These are phyloP conservation scores for Larimichthys polyactis DNA, from an alignment of 2,113 vertebrate species.

Conservation along the genomic window DNA sequence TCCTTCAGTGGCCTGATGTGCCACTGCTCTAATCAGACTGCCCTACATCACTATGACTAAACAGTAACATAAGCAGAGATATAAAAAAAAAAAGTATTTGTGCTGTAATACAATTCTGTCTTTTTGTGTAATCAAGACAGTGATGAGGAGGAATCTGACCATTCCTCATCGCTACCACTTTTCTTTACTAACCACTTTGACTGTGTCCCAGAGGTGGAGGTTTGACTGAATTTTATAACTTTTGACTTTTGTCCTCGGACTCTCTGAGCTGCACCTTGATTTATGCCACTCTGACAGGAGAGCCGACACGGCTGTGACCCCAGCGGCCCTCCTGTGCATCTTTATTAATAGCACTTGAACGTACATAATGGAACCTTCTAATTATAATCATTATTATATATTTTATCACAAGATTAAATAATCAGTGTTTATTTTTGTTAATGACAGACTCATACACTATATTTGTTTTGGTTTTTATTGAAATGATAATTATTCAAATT, in stretches of 20 bases:
- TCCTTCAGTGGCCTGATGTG: slow-evolving; percentile 37
- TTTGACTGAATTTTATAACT: slow-evolving; percentile 82
- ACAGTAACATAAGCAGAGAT: slow-evolving; percentile 39
- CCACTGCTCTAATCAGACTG: slow-evolving; percentile 46
- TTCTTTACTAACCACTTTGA: slow-evolving; percentile 82
- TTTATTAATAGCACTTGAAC: slow-evolving; percentile 86
- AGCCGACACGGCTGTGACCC: slow-evolving; percentile 17
- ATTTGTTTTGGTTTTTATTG: slow-evolving; percentile 51
- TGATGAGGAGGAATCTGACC: slow-evolving; percentile 42
- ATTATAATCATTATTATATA: slow-evolving; percentile 79
- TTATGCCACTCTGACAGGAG: slow-evolving; percentile 78
- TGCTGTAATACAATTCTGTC: slow-evolving; percentile 51
- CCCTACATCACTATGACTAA: slow-evolving; percentile 39
- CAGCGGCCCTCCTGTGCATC: slow-evolving; percentile 66
- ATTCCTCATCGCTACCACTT: slow-evolving; percentile 27
- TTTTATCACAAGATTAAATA: slow-evolving; percentile 80
- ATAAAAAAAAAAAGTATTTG: slow-evolving; percentile 42
- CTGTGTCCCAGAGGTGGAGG: slow-evolving; percentile 76
- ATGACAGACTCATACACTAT: slow-evolving; percentile 73
- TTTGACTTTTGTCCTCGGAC: slow-evolving; percentile 67
- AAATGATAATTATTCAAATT: slow-evolving; percentile 81
- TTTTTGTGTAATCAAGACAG: slow-evolving; percentile 54
- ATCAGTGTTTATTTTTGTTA: slow-evolving; percentile 83
- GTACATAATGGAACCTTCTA: slow-evolving; percentile 78
- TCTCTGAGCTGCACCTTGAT: slow-evolving; percentile 82